phyloP scores from a whole-genome alignment of 2,113 vertebrate genomes.

The Tenebrosternarchus preto region DNA sequence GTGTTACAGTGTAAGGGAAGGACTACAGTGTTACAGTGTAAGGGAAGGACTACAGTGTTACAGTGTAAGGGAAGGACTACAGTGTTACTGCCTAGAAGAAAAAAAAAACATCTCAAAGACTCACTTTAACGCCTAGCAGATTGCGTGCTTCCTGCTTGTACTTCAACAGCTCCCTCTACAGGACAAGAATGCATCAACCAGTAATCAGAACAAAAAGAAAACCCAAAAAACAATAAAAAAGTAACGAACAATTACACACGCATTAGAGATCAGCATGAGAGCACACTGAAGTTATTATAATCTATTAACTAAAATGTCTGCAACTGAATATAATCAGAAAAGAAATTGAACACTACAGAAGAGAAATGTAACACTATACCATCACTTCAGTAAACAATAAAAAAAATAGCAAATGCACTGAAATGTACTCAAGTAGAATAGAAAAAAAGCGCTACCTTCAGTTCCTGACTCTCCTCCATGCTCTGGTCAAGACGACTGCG shows the following conservation, averaged over 20 bases:
- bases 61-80: no score
- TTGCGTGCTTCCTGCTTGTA: constrained; percentile 92
- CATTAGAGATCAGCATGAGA: no score
- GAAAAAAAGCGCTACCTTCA: constrained; percentile 81
- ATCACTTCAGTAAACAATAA: background rate
- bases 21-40: no score
- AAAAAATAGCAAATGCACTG: background rate
- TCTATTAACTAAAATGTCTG: no score
- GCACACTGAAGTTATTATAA: no score
- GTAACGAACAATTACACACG: background rate
- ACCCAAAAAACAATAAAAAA: background rate
- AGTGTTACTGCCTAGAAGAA: background rate
- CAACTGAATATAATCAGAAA: no score
- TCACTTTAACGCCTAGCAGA: constrained; percentile 92
- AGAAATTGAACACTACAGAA: no score
- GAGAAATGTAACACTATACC: constrained; percentile 3
- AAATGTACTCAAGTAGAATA: background rate
- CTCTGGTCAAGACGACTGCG: constrained; percentile 94
- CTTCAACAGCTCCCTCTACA: constrained; percentile 88
- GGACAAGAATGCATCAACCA: constrained; percentile 25
- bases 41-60: no score
- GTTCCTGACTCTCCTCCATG: constrained; percentile 87
- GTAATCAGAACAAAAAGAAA: constrained; percentile 35
- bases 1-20: no score
- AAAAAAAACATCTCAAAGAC: constrained; percentile 16